A percentile compares a stretch with the other conserved stretches of the same genome.
Evolutionary conservation across 2,113 vertebrate genomes (phyloP).

Genomic region (Lamprologus callipterus): DNA sequence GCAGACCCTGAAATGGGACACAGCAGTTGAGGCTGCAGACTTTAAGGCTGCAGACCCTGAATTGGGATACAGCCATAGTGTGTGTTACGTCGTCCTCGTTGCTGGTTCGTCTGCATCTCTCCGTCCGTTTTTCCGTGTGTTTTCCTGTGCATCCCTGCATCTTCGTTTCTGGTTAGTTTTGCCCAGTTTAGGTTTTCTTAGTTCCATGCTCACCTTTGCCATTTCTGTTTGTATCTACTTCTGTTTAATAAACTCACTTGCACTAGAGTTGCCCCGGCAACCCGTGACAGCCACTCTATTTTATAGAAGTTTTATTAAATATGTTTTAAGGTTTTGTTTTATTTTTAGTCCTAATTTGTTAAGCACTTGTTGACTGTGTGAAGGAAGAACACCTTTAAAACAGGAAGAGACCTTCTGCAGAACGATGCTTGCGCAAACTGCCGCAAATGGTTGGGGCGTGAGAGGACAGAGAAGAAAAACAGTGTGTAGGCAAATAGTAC

Average conservation of each 20-base stretch:
- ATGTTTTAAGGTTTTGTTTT: neutral
- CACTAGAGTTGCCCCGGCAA: neutral
- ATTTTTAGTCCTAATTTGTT: neutral
- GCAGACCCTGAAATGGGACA: too few relatives aligned
- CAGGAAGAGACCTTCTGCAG: neutral
- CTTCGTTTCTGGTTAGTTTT: neutral
- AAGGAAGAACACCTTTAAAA: neutral
- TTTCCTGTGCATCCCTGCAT: neutral
- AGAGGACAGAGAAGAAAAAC: neutral
- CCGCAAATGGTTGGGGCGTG: neutral
- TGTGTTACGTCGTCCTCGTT: neutral
- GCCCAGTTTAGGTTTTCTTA: accelerated
- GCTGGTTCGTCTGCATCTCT: accelerated
- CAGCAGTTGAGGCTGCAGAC: accelerated
- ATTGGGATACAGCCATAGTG: accelerated
- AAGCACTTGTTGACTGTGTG: neutral
- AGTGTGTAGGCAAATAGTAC: neutral
- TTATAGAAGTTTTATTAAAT: neutral
- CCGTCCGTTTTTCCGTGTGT: accelerated
- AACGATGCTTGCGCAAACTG: neutral
- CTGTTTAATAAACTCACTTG: neutral
- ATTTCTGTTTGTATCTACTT: neutral
- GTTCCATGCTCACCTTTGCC: neutral
- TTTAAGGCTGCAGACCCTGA: too few relatives aligned
- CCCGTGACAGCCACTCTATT: accelerated